Evolutionary conservation across 2,797 vertebrate genomes (phyloP), one percentile per base, ranked within the genome.

Genomic region (Anabas testudineus): DNA sequence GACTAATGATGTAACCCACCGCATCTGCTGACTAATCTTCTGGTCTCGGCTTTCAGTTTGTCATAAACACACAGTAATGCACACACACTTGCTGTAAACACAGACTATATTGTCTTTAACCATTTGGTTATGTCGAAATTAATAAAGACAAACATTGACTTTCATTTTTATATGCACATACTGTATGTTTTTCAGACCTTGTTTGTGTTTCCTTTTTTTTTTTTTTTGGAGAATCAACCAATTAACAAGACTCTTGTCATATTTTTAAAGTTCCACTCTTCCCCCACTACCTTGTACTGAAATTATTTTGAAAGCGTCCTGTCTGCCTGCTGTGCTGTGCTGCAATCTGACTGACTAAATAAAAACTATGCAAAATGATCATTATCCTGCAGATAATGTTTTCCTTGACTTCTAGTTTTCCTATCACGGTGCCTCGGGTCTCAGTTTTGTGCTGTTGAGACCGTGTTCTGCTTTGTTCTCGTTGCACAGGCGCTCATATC

Each of bases 11-110:
- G 85, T 85, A 82, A 87, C 80, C 81, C 74, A 65, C 81, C 90
- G 82, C 83, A 86, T 93, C 79, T 93, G 91, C 93, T 92, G 91
- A 93, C 91, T 92, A 93, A 91, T 90, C 87, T 91, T 87, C 78
- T 80, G 78, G 61, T 86, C 74, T 85, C 73, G 82, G 77, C 75
- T 84, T 78, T 79, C 22, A 42, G 59, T 84, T 75, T 59, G 30
- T 88, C 84, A 88, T 67, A 78, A 82, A 80, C 64, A 67, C 71
- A 76, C 58, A 39, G 66, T 51, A 36, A 8, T 12, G 36, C 28
- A 48, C 49, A 71, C 21, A 70, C 32, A 64, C 7, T 45, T 10
- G 7, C 9, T 10, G 3, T 34, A 34, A 10, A 34, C 10, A 30
- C 5, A 30, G 30, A n/a, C 54, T 5, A 47, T 55, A 39, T 45